Evolutionary conservation across 2,888 invertebrate species (phyloP).

Genomic region (Conistra vaccinii): DNA sequence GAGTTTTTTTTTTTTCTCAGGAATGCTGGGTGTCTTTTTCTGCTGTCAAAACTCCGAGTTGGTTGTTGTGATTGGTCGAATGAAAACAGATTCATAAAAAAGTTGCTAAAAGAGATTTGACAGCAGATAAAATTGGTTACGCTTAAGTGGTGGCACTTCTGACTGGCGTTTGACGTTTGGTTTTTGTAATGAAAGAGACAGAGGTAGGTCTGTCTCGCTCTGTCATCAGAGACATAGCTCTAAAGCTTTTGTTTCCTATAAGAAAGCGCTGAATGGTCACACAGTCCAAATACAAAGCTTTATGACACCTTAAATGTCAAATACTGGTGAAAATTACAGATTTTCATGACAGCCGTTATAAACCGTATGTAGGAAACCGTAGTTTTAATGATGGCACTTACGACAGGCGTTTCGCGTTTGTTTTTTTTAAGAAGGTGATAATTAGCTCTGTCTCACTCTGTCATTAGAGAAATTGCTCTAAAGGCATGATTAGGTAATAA

Average conservation of each 20-base stretch:
- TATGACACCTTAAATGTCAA: too few species aligned
- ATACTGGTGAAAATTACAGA: too few species aligned
- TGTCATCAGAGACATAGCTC: too few species aligned
- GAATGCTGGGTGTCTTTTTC: background rate
- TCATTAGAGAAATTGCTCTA: background rate
- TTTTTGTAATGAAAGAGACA: too few species aligned
- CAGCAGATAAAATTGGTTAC: background rate
- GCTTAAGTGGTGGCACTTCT: too few species aligned
- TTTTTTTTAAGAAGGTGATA: background rate
- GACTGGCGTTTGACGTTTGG: too few species aligned
- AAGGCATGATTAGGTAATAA: background rate
- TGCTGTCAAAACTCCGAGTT: background rate
- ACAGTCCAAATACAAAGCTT: too few species aligned
- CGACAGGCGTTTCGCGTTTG: background rate
- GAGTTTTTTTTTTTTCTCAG: background rate
- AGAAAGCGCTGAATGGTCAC: too few species aligned
- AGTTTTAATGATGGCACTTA: background rate
- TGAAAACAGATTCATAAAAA: conserved; percentile 26
- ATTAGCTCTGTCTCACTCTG: background rate
- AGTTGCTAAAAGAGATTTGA: background rate
- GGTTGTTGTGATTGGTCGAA: background rate
- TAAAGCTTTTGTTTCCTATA: too few species aligned
- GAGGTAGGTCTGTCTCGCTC: too few species aligned
- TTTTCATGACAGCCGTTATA: too few species aligned
- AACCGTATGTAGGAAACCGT: background rate